Conservation (phyloP, 2,888 invertebrate species). For the Lithophane ornitopus region DNA sequence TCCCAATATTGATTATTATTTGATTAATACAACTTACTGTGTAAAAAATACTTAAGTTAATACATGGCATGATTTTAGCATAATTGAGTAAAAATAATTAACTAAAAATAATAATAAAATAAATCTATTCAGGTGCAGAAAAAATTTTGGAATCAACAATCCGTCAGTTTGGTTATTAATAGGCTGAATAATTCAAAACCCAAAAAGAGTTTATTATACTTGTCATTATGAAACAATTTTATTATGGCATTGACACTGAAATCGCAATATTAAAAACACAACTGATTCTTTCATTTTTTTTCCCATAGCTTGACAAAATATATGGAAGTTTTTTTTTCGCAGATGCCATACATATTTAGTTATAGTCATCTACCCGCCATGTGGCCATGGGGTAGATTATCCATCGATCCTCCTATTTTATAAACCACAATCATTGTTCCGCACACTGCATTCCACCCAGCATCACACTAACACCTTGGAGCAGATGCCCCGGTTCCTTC, state of each 20-base stretch:
- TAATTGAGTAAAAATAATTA: background rate
- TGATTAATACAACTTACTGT: slow-evolving; percentile 1
- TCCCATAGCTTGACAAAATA: background rate
- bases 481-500: slow-evolving; percentile 52
- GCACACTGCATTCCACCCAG: slow-evolving; percentile 56
- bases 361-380: too few species aligned
- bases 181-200: background rate
- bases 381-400: too few species aligned
- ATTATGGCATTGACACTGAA: background rate
- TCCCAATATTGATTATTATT: slow-evolving; percentile 18
- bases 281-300: background rate
- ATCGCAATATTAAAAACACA: background rate
- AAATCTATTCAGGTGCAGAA: background rate
- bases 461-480: slow-evolving; percentile 58
- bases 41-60: slow-evolving; percentile 9
- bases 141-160: background rate
- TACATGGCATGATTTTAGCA: slow-evolving; percentile 10
- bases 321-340: background rate
- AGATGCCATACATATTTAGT: too few species aligned
- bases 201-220: background rate
- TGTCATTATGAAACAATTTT: background rate
- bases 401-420: too few species aligned
- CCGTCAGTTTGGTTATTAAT: background rate
- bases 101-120: background rate
- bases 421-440: slow-evolving; percentile 39